Evolutionary conservation across 2,113 vertebrate genomes (phyloP).

Genomic region (Octodon degus): DNA sequence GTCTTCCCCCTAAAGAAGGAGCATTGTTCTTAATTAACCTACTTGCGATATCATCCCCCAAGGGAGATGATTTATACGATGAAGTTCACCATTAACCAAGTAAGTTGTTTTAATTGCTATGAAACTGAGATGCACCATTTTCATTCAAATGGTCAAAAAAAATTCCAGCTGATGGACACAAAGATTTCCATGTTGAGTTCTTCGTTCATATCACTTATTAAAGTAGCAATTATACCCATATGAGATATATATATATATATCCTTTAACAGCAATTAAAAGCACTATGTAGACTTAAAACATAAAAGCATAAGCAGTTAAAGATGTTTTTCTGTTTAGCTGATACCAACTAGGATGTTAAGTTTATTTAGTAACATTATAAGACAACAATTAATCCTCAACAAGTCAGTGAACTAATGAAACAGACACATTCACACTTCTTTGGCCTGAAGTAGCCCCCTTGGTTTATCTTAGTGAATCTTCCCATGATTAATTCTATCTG

Average conservation of each 20-base stretch:
- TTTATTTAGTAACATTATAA: constrained; percentile 79
- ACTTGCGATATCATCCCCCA: background rate
- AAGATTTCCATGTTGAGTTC: background rate
- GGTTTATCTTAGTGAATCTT: constrained; percentile 49
- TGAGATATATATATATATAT: background rate
- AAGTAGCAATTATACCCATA: background rate
- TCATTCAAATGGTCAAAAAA: constrained; percentile 19
- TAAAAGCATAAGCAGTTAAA: background rate
- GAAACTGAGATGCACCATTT: constrained; percentile 18
- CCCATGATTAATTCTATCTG: constrained; percentile 1
- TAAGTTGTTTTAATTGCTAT: background rate
- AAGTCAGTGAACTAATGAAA: constrained; percentile 56
- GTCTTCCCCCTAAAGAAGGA: background rate
- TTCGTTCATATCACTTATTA: constrained; percentile 6
- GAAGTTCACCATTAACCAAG: constrained; percentile 10
- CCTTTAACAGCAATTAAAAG: background rate
- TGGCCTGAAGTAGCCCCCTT: constrained; percentile 57
- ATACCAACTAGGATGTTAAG: constrained; percentile 62
- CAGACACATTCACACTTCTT: constrained; percentile 63
- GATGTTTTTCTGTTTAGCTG: constrained; percentile 49
- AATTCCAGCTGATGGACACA: constrained; percentile 17
- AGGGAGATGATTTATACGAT: background rate
- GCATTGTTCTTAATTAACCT: background rate
- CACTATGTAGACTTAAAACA: background rate
- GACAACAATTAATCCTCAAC: constrained; percentile 71